These are phyloP conservation scores for Thera britannica DNA, from an alignment of 2,888 invertebrate genomes.

Conservation along the genomic window DNA sequence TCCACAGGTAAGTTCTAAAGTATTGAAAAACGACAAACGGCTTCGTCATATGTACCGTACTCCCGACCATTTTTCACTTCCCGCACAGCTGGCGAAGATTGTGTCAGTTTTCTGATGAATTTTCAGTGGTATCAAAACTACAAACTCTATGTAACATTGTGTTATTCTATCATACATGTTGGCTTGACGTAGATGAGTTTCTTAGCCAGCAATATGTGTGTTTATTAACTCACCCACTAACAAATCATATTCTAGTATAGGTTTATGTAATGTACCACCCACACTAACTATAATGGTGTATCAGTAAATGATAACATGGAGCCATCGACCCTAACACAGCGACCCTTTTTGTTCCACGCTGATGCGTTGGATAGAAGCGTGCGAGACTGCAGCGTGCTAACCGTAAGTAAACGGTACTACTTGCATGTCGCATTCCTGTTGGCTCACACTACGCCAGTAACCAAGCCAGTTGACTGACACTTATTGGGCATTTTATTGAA, in stretches of 20 bases:
- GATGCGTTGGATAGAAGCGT: slow-evolving; percentile 65
- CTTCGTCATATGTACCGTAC: not conserved
- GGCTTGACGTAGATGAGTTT: no score
- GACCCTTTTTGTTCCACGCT: slow-evolving; percentile 64
- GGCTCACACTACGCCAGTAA: slow-evolving; percentile 7
- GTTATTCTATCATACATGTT: no score
- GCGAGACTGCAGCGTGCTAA: slow-evolving; percentile 66
- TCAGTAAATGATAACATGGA: slow-evolving; percentile 73
- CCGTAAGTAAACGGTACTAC: slow-evolving; percentile 71
- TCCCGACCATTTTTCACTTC: no score
- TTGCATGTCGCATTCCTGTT: slow-evolving; percentile 57
- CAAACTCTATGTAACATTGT: no score
- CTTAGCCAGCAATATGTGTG: no score
- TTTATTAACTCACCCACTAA: not conserved
- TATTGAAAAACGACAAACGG: not conserved
- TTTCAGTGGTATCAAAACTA: no score
- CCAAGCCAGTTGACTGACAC: slow-evolving; percentile 1
- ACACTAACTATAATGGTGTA: slow-evolving; percentile 37
- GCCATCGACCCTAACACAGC: slow-evolving; percentile 50
- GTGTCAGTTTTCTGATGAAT: no score
- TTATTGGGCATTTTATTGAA: not conserved
- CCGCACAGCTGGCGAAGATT: no score
- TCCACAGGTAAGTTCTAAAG: not conserved
- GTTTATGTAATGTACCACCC: not conserved
- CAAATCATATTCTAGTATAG: not conserved